Evolutionary conservation across 2,797 vertebrate species (phyloP).

Genomic region (Acridotheres tristis): DNA sequence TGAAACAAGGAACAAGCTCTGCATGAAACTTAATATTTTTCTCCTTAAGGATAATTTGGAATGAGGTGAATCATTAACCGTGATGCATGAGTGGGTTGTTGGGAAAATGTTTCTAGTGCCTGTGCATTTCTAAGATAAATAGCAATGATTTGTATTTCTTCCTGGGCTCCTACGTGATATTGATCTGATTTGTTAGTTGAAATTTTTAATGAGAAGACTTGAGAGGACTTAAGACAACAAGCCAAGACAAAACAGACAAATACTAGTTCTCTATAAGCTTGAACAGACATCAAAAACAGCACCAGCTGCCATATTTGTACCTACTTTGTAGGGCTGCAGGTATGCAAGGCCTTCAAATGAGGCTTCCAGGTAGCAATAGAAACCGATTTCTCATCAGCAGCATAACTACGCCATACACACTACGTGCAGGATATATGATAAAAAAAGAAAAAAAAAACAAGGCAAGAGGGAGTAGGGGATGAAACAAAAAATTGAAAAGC

Average conservation of each 20-base stretch:
- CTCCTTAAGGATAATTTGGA: background rate
- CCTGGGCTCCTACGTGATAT: conserved; percentile 45
- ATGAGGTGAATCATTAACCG: background rate
- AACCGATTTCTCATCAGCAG: conserved; percentile 99
- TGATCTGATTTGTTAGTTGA: conserved; percentile 50
- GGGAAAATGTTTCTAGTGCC: background rate
- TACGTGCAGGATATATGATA: conserved; percentile 73
- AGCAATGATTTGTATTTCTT: background rate
- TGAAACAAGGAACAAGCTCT: background rate
- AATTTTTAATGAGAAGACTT: conserved; percentile 40
- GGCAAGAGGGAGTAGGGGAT: conserved; percentile 75
- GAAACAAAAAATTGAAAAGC: conserved; percentile 81
- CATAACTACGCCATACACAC: conserved; percentile 99
- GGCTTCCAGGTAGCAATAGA: conserved; percentile 99
- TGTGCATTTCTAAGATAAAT: background rate
- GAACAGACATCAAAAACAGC: conserved; percentile 79
- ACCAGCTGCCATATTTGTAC: conserved; percentile 87
- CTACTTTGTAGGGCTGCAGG: conserved; percentile 99
- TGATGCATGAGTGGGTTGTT: background rate
- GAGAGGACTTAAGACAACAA: conserved; percentile 49
- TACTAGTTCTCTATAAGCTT: conserved; percentile 62
- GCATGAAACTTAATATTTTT: background rate
- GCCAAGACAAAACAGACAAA: conserved; percentile 57
- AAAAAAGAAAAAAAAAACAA: conserved; percentile 72
- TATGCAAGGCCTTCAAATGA: conserved; percentile 99